Evolutionary conservation across 64 coral and sea anemone species (phyloP), one percentile per base, ranked within the genome.

Genomic region (Exaiptasia diaphana): DNA sequence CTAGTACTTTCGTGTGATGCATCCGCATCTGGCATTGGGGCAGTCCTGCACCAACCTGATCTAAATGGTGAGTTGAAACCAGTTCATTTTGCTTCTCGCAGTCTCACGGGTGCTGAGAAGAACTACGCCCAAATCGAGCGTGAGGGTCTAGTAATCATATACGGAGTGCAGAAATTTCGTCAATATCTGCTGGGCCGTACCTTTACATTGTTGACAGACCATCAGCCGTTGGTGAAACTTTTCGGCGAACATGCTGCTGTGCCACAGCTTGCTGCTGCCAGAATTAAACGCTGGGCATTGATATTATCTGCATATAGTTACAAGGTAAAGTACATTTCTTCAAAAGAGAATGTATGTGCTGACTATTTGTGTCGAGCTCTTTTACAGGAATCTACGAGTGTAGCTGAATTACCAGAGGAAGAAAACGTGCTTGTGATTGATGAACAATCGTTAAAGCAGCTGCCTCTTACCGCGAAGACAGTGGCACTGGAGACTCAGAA

Each of bases 201-300:
- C 15, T 73, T 73, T 41, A 73, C 68, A 49, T 29, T 68, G 12
- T 32, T 68, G n/a, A 82, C 79, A 50, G 71, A 86, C 44, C 83
- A 86, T 24, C 73, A 76, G 43, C 55, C 83, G 18, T 42, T 79
- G 35, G 53, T 64, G 2, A 79, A 6, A 7, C 38, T 40, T 33
- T 22, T 79, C 32, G 76, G 53, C 35, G 76, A 79, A 29, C 31
- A 79, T 30, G 67, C 40, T 8, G 49, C 54, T 17, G 73, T 87
- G 8, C 73, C 73, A 24, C 45, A 87, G 26, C 55, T 76, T 21
- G 72, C 71, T 8, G 74, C 71, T 32, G 71, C 42, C 23, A 64
- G 83, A 38, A 86, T 76, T 18, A 86, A 86, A 64, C 37, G 71
- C 31, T 86, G 83, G 71, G 28, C 83, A 11, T 33, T 86, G 44